Conservation (phyloP, 2,888 invertebrate genomes). For the Leucophenga maculata region DNA sequence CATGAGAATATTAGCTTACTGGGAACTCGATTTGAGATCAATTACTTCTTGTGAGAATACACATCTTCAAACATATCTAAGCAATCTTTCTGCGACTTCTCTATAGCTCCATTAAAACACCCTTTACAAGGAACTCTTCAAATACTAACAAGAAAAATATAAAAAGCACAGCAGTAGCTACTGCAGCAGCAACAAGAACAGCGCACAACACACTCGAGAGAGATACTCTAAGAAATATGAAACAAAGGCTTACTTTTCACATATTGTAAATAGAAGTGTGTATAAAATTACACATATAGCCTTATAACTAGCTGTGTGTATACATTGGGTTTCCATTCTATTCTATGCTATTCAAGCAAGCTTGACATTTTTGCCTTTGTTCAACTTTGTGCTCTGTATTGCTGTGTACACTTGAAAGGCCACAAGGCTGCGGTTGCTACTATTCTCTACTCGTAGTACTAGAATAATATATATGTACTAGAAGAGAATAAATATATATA, state of each 20-base stretch:
- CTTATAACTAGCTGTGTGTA: background rate
- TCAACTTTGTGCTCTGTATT: constrained; percentile 3
- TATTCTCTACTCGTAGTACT: background rate
- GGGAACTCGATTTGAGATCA: too few species aligned
- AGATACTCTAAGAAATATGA: background rate
- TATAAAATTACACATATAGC: background rate
- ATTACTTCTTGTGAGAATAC: too few species aligned
- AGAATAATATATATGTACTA: background rate
- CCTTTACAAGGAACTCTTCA: too few species aligned
- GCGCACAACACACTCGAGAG: background rate
- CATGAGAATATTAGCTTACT: too few species aligned
- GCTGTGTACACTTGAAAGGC: background rate
- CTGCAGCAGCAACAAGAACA: background rate
- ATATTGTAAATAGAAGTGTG: background rate
- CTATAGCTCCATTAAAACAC: too few species aligned
- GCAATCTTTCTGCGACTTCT: too few species aligned
- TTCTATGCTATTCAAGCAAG: constrained; percentile 1
- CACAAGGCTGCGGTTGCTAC: constrained; percentile 7
- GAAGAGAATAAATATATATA: background rate
- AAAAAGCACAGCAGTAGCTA: constrained; percentile 11
- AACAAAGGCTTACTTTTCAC: constrained; percentile 3
- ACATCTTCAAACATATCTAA: too few species aligned
- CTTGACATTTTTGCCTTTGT: constrained; percentile 19
- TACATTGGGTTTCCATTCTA: too few species aligned
- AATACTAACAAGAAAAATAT: background rate